Base-by-base conservation (phyloP, 1,140 invertebrate genomes). In the Drosophila guanche region DNA sequence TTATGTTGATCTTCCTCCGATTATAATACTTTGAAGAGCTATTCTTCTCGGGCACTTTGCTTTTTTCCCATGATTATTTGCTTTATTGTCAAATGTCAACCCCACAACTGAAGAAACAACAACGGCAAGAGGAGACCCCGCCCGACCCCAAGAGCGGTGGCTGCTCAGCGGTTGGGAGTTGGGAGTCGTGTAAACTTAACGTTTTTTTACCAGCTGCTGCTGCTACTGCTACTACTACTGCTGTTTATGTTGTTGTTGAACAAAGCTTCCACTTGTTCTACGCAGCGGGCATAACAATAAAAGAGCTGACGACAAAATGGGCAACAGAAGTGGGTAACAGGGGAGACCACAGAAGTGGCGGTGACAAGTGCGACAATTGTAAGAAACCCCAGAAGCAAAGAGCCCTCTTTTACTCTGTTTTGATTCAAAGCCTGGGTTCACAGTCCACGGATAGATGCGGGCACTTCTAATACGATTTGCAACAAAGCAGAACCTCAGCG, bases 61-160 rank as follows among this genome's bases (percentile, higher is more conserved):
- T 74, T 88, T 89, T 89, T 89, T 89, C 85, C 85, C 85, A 89
- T 89, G 85, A 89, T 89, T 89, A 90, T 89, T 89, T 89, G 85
- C 86, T 89, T 89, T 90, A 89, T 89, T 89, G 85, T 89, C 86
- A 81, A 86, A 89, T 90, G 86, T 90, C 81, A 88, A 90, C 75
- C 77, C 71, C 59, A 71, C 69, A 75, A 62, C 60, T 47, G 43
- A 60, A 68, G 23, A 40, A 59, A 42, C 40, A 65, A 47, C 22
- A 46, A 25, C n/a, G 14, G 22, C 16, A 8, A 47, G 41, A 72
- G 55, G 41, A 55, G 33, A 37, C 33, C 33, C 33, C 3, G 58
- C 61, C 48, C 66, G 68, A 71, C 70, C 78, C 78, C 60, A 43
- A 71, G 41, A 67, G 37, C 57, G 53, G 52, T 67, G 80, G 80